Base-by-base conservation (phyloP, 2,888 invertebrate genomes). In the Saturnia pavonia region DNA sequence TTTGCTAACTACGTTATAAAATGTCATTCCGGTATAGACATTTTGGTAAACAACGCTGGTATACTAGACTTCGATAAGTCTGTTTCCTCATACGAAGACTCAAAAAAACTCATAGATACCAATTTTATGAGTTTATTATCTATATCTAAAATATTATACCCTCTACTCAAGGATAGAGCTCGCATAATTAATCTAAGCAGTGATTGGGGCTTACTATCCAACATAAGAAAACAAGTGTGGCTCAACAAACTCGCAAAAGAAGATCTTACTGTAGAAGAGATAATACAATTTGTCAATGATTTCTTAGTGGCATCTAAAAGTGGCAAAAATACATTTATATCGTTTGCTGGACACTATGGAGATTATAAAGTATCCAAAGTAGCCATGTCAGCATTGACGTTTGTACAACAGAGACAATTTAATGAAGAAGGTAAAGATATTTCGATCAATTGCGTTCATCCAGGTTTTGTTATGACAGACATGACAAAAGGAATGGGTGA, bases 11-110 rank as follows among this genome's bases (percentile, higher is more conserved):
- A 95, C 82, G 88, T 97, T 72, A 88, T 95, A 77, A 88, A 91
- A 72, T 94, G 94, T 72, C 94, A 97, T 85, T 95, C 95, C 45
- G 96, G 97, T 34, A 91, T 97, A 72, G 96, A 97, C 88, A 89
- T 97, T 74, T 91, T 97, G 69, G 95, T 97, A 74, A 97, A 97
- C 87, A 97, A 97, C 90, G 97, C 97, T 78, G 97, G 95, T 42
- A 95, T 96, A 78, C 95, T 96, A 43, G 97, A 95, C 84, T 96
- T 96, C 90, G 87, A 86, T 77, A 92, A 92, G 72, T 94, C 95
- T 3, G 96, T 95, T 74, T 95, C 97, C 48, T 95, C 96, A 75
- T 89, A 88, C 60, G 90, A 94, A 78, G 97, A 97, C 90, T 96
- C 97, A 8, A 95, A 96, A 84, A 95, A 95, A 79, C 96, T 97